Conservation (phyloP, 2,888 invertebrate species). For the Chloromyia formosa region DNA sequence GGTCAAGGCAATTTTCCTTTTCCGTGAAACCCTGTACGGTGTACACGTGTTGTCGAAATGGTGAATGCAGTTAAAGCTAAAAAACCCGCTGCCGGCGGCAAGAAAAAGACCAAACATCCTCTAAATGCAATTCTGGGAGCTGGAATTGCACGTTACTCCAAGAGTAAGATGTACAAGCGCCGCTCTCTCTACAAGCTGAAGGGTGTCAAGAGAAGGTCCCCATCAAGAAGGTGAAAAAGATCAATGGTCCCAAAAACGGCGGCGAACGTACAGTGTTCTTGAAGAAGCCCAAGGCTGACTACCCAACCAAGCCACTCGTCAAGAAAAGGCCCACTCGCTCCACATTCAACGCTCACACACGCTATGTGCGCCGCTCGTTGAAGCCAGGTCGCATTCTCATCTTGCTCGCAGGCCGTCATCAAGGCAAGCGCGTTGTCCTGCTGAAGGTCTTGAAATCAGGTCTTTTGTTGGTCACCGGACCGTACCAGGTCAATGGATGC, state of each 20-base stretch:
- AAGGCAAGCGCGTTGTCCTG: constrained; percentile 96
- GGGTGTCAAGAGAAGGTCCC: constrained; percentile 79
- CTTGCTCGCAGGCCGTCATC: constrained; percentile 92
- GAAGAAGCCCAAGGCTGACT: constrained; percentile 79
- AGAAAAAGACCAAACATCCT: constrained; percentile 68
- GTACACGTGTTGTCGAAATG: constrained; percentile 69
- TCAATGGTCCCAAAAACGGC: constrained; percentile 97
- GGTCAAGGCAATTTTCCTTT: too few species aligned
- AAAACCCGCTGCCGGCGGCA: constrained; percentile 68
- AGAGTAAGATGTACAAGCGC: constrained; percentile 66
- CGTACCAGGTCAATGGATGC: constrained; percentile 92
- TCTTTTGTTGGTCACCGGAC: constrained; percentile 91
- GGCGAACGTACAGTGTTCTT: constrained; percentile 85
- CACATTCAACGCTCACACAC: constrained; percentile 81
- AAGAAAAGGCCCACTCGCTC: constrained; percentile 77
- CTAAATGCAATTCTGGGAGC: constrained; percentile 86
- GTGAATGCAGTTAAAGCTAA: constrained; percentile 74
- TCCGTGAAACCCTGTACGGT: constrained; percentile 61
- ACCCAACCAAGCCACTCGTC: constrained; percentile 82
- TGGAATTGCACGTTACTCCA: constrained; percentile 85
- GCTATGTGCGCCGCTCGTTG: constrained; percentile 78
- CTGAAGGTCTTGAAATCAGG: constrained; percentile 89
- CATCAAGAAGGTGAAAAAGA: constrained; percentile 77
- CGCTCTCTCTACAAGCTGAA: constrained; percentile 79
- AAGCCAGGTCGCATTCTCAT: constrained; percentile 93